Percentiles rank a stretch among this genome's conserved stretches.
Evolutionary conservation across 2,888 invertebrate genomes (phyloP).

Genomic region (Antheraea assamensis): DNA sequence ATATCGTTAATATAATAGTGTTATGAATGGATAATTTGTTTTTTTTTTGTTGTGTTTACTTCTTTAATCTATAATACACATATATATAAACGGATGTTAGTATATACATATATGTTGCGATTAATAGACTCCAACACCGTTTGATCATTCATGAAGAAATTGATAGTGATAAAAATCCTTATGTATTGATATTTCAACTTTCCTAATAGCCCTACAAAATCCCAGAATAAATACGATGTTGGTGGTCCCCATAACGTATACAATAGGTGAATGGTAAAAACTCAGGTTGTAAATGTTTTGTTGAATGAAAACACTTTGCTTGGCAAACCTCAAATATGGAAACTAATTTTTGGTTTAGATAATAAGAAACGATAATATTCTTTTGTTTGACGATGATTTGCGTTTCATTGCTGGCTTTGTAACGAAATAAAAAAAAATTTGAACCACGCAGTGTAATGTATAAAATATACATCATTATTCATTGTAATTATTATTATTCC

Average conservation of each 20-base stretch:
- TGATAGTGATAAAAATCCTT: background rate
- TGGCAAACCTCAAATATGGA: background rate
- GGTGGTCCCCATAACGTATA: background rate
- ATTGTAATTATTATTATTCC: too few relatives aligned
- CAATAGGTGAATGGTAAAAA: constrained; percentile 6
- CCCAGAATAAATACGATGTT: background rate
- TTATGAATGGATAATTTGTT: background rate
- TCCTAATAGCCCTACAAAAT: background rate
- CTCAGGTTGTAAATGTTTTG: background rate
- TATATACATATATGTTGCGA: too few relatives aligned
- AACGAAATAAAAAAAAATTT: background rate
- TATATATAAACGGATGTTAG: too few relatives aligned
- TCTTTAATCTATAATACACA: too few relatives aligned
- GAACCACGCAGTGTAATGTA: background rate
- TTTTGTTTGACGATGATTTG: background rate
- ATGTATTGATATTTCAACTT: background rate
- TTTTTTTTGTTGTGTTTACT: too few relatives aligned
- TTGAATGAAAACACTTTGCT: background rate
- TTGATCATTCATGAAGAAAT: too few relatives aligned
- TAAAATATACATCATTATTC: too few relatives aligned
- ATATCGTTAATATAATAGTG: background rate
- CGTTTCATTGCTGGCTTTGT: background rate
- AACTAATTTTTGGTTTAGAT: background rate
- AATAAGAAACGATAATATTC: background rate
- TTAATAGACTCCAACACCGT: too few relatives aligned